Evolutionary conservation across 2,888 invertebrate genomes (phyloP), one percentile per base, ranked within the genome.

Genomic region (Hemithea aestivaria): DNA sequence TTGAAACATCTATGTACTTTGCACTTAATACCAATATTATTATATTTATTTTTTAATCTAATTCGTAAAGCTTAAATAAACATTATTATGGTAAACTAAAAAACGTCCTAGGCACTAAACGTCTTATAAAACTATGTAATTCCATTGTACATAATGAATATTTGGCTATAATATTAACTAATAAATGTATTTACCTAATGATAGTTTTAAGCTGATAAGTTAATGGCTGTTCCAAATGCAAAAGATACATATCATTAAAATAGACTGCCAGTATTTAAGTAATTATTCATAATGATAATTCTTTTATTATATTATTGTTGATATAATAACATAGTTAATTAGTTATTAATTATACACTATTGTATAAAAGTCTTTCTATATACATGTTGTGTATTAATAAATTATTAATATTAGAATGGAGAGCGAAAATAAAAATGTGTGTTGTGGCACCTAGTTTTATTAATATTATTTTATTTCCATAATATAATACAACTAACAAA

Each of bases 331-430:
- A 78, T 78, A 81, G 80, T 75, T 70, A 64, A 40, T 30, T 80
- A 84, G 78, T 64, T 60, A 73, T 65, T 75, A 75, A 77, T 75
- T 84, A 85, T 87, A 85, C 83, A 87, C 84, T 85, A 85, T 87
- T 85, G 84, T 85, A 85, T 84, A 81, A 85, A 84, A 81, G 73
- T 83, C 87, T 85, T 85, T 85, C 87, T 85, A 87, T 85, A 78
- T 85, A 85, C 87, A 85, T 85, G 85, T 87, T 87, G 85, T 85
- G 82, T 84, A 81, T 74, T 81, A 77, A 72, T 81, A 76, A 77
- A 74, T 71, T 79, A 77, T 70, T 73, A 69, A 73, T 68, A 66
- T 76, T 42, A 80, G 74, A 49, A 64, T 40, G 66, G 58, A 63
- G 56, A 56, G 40, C 64, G 65, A 60, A 72, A 82, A 81, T 82